Evolutionary conservation across 1,140 invertebrate genomes (phyloP).

Genomic region (Orius insidiosus): DNA sequence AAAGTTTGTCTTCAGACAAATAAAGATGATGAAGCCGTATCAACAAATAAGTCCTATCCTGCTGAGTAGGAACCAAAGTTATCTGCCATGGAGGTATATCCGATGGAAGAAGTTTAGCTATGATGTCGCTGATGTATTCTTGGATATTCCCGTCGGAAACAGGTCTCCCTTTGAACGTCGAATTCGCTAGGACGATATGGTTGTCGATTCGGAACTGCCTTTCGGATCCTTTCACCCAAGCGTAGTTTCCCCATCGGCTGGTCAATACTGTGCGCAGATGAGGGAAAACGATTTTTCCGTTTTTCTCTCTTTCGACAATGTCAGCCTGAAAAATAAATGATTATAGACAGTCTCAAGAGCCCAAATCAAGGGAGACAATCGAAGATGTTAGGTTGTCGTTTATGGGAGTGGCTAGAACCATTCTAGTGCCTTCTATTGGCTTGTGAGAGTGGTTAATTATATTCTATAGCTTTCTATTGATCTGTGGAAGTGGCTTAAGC

Average conservation of each 20-base stretch:
- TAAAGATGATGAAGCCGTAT: conserved; percentile 58
- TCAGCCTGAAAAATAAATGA: conserved; percentile 21
- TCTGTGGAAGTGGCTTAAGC: too few relatives aligned
- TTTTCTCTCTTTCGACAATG: conserved; percentile 20
- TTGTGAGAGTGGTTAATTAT: too few relatives aligned
- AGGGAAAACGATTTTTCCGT: conserved; percentile 25
- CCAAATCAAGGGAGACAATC: too few relatives aligned
- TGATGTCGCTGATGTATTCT: conserved; percentile 58
- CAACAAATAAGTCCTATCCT: conserved; percentile 49
- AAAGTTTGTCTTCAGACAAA: conserved; percentile 46
- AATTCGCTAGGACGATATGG: conserved; percentile 42
- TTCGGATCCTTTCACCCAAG: conserved; percentile 32
- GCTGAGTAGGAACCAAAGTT: conserved; percentile 44
- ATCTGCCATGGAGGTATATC: conserved; percentile 62
- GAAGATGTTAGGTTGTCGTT: too few relatives aligned
- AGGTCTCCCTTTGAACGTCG: conserved; percentile 41
- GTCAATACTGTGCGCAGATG: conserved; percentile 38
- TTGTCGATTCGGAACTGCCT: conserved; percentile 47
- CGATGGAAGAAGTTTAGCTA: conserved; percentile 51
- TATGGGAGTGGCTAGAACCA: too few relatives aligned
- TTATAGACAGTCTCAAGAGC: too few relatives aligned
- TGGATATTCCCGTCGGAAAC: conserved; percentile 55
- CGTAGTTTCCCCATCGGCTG: conserved; percentile 46
- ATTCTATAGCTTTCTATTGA: too few relatives aligned
- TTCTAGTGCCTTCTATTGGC: too few relatives aligned